phyloP scores from a whole-genome alignment of 2,797 vertebrate species.

The Huso huso region DNA sequence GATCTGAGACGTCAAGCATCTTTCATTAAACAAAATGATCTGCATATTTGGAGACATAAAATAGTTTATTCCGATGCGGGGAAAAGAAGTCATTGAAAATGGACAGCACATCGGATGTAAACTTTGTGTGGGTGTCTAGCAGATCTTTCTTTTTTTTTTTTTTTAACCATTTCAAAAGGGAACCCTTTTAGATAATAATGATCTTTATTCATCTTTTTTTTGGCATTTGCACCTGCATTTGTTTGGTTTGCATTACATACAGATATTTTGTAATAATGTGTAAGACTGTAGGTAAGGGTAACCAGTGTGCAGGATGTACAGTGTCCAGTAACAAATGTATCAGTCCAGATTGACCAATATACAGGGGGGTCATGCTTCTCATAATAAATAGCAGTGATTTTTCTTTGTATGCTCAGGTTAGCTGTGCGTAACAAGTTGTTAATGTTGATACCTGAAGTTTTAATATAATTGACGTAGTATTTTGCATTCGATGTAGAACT shows the following conservation, averaged over 20 bases:
- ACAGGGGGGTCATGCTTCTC: too few relatives aligned
- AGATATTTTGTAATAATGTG: neutral
- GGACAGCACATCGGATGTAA: constrained; percentile 71
- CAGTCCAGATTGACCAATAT: too few relatives aligned
- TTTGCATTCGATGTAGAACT: too few relatives aligned
- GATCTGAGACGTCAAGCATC: constrained; percentile 99
- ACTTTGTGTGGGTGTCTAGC: constrained; percentile 48
- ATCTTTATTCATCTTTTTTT: constrained; percentile 48
- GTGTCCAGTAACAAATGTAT: too few relatives aligned
- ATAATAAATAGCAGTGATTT: too few relatives aligned
- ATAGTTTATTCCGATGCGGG: constrained; percentile 99
- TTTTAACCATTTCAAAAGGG: neutral
- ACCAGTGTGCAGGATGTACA: too few relatives aligned
- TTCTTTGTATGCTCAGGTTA: too few relatives aligned
- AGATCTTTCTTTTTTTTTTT: constrained; percentile 22
- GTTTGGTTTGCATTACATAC: constrained; percentile 53
- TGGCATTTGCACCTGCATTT: constrained; percentile 49
- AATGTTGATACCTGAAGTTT: too few relatives aligned
- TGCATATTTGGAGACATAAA: constrained; percentile 99
- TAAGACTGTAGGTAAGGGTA: too few relatives aligned
- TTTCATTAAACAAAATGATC: constrained; percentile 99
- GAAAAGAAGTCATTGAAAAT: constrained; percentile 95
- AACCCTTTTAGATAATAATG: too few relatives aligned
- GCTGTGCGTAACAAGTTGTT: too few relatives aligned
- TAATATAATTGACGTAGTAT: too few relatives aligned